Evolutionary conservation across 1,140 invertebrate genomes (phyloP), one percentile per base, ranked within the genome.

Genomic region (Drosophila ananassae): DNA sequence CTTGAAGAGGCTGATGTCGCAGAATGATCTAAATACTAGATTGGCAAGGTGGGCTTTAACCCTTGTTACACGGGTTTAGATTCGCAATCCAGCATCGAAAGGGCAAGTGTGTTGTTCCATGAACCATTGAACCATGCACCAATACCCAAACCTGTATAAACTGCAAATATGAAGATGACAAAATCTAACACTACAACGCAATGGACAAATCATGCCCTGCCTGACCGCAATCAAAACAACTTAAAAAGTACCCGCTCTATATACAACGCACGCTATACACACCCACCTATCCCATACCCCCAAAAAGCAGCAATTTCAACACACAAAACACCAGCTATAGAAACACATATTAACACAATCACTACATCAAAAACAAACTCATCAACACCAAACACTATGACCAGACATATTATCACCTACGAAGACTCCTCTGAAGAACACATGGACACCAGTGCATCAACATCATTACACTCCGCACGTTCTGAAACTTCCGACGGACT

Each of bases 91-190:
- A n/a, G n/a, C n/a, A n/a, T n/a, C n/a, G n/a, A n/a, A n/a, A n/a
- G n/a, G n/a, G n/a, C n/a, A n/a, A n/a, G n/a, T n/a, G n/a, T n/a
- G n/a, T n/a, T n/a, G n/a, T n/a, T n/a, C n/a, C n/a, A n/a, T n/a
- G n/a, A n/a, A n/a, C n/a, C n/a, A n/a, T n/a, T n/a, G 28, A 51
- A 51, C 50, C 25, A 51, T 51, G 25, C n/a, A 52, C 50, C 10
- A n/a, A 52, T 52, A 13, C 47, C 30, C 28, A 34, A 34, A 22
- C 51, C 13, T 53, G 30, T n/a, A 34, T 53, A 13, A 34, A 53
- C 34, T 54, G 52, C 21, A 37, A 54, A 54, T 37, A 54, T 10
- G 52, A 54, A 13, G 52, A 54, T n/a, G 34, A 39, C 6, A 9
- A 37, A 54, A 39, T 24, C 4, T 25, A 39, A 24, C 52, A 54